Percentiles rank a stretch among this genome's conserved stretches.
These are phyloP conservation scores for Microcebus jonahi DNA, from an alignment of 2,113 vertebrate species.

Conservation along the genomic window DNA sequence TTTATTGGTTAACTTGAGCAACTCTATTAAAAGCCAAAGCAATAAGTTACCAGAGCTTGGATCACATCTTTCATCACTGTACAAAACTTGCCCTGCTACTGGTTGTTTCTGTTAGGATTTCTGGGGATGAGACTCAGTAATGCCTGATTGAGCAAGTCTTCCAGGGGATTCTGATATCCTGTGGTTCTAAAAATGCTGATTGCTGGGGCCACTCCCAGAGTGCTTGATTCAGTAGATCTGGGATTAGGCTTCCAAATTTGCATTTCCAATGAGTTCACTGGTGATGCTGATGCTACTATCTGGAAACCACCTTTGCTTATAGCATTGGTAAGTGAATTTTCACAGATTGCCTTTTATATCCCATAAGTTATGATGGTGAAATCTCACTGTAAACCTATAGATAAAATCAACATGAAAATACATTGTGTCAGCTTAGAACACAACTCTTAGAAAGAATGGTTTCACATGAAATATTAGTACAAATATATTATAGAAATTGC, in stretches of 20 bases:
- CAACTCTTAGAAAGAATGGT: not conserved
- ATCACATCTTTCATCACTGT: not conserved
- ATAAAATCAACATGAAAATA: not conserved
- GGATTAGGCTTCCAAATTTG: not conserved
- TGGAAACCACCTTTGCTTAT: not conserved
- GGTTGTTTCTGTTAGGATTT: not conserved
- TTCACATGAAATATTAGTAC: not conserved
- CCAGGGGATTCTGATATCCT: not conserved
- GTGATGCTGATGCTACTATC: not conserved
- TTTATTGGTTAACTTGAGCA: not conserved
- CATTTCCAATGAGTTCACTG: not conserved
- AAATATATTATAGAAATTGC: not conserved
- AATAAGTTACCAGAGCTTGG: not conserved
- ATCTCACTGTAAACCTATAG: not conserved
- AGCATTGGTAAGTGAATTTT: not conserved
- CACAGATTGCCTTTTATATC: not conserved
- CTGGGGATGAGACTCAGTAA: not conserved
- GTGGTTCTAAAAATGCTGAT: not conserved
- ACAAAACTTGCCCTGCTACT: not conserved
- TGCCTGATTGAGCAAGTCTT: not conserved
- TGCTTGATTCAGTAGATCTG: not conserved
- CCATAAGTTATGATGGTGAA: not conserved
- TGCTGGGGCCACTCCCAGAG: not conserved
- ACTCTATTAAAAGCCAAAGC: constrained; percentile 3
- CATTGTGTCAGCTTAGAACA: not conserved